Base-by-base conservation (phyloP, 2,888 invertebrate genomes). In the Saturnia japonica region DNA sequence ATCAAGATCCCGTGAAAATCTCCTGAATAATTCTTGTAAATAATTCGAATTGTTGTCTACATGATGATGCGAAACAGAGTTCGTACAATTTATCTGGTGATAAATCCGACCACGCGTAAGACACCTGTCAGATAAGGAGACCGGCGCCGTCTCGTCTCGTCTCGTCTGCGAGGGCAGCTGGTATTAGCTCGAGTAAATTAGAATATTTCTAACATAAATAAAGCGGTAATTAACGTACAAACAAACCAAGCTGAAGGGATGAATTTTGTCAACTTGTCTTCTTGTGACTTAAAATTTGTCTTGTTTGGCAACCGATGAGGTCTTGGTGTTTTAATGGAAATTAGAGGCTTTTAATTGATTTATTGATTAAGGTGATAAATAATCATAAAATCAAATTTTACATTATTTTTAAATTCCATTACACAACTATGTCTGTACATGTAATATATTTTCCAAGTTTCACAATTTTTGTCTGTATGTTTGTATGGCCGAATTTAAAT, bases 151-250 rank as follows among this genome's bases (percentile, higher is more conserved):
- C 86, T 87, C 85, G 88, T 85, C 85, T 87, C 85, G 83, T 86
- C 86, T 83, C 72, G 72, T 70, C 69, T 25, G 47, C 51, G 68
- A 22, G 78, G 78, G 74, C 79, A 81, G 84, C 80, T 80, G 86
- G 86, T 86, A 88, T 88, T 88, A 88, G 85, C 88, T 85, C 77
- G 82, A 82, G 85, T 86, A 86, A 90, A 89, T 90, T 89, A 88
- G 87, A 90, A 90, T 90, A 89, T 89, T 88, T 85, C 83, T 79
- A 87, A 88, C 88, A 86, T 89, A 90, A 91, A 91, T 89, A 88
- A 86, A 89, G 85, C 86, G 83, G 86, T 88, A 90, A 90, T 90
- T 89, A 89, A 87, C 87, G 86, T 85, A 87, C 83, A 87, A 87
- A 90, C 88, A 88, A 88, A 87, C 85, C 85, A 81, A 84, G 85